Base-by-base conservation (phyloP, 2,797 vertebrate species). In the Tympanoctomys barrerae region DNA sequence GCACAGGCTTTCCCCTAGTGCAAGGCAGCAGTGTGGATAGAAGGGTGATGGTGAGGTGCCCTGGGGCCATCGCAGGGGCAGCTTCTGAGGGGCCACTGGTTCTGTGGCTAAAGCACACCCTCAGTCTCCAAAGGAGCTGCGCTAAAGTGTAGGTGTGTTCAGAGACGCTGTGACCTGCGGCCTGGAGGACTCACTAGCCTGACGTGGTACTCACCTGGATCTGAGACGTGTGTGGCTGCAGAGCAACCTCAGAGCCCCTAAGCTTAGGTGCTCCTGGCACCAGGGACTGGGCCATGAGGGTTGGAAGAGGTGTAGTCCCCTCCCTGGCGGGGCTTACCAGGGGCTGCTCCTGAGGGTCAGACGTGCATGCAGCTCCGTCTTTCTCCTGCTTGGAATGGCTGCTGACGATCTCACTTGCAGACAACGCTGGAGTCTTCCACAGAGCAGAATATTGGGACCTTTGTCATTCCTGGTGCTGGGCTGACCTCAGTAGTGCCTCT, bases 381-480 rank as follows among this genome's bases (percentile, higher is more conserved):
- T 11, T 4, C 57, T 52, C 9, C 78, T 61, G 62, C 57, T 68
- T 36, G 52, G 42, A 61, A 68, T 28, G n/a, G 21, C 3, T 93
- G 19, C n/a, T 39, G 24, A 13, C 61, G 24, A 11, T 6, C 52
- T 54, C 71, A 46, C 22, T 52, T 49, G 21, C 6, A 87, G 31
- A 62, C 31, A 8, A 46, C 54, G 66, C 7, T 46, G 10, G 7
- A 42, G 4, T 36, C 54, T 4, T 36, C 10, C 36, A 10, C 7
- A 18, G 22, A 54, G 13, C 4, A 33, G 21, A 12, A 1, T 6
- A 70, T 5, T 49, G 28, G 31, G 9, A 22, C n/a, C 24, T 31
- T 3, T 0, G 3, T 57, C 6, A 28, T 77, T 62, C 16, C 26
- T 22, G 2, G 0, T 14, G 19, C 1, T 0, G 39, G 28, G n/a